phyloP scores from a whole-genome alignment of 1,140 invertebrate genomes.

The Cydia fagiglandana region DNA sequence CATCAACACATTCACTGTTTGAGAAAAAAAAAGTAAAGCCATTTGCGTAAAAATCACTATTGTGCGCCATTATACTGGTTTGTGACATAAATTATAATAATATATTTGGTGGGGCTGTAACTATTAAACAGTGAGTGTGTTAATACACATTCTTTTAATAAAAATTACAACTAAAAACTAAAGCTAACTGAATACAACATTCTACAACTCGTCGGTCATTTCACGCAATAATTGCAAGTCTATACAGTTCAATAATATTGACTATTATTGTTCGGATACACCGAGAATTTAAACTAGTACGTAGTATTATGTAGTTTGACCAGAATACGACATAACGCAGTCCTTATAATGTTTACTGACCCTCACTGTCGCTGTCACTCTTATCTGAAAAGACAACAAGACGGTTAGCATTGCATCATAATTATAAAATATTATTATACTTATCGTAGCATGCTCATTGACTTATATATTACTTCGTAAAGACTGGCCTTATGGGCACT shows the following conservation, averaged over 20 bases:
- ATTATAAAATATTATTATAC: not conserved
- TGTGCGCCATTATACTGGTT: slow-evolving; percentile 41
- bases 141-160: slow-evolving; percentile 67
- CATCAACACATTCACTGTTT: slow-evolving; percentile 79
- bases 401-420: slow-evolving; percentile 37
- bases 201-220: slow-evolving; percentile 44
- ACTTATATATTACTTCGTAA: too few relatives aligned
- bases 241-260: slow-evolving; percentile 43
- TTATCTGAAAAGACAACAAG: slow-evolving; percentile 85
- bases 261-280: slow-evolving; percentile 48
- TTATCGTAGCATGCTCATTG: not conserved
- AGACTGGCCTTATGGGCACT: too few relatives aligned
- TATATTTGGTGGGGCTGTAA: slow-evolving; percentile 69
- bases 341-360: slow-evolving; percentile 82
- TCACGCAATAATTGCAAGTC: slow-evolving; percentile 34
- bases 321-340: slow-evolving; percentile 74
- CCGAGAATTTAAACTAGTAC: slow-evolving; percentile 64
- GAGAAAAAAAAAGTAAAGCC: slow-evolving; percentile 31
- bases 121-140: slow-evolving; percentile 76
- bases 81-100: slow-evolving; percentile 50
- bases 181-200: slow-evolving; percentile 71
- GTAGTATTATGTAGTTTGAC: slow-evolving; percentile 74
- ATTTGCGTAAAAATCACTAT: slow-evolving; percentile 1
- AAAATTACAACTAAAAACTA: slow-evolving; percentile 60
- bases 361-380: slow-evolving; percentile 95